Percentiles rank a stretch among this genome's conserved stretches.
Conservation (phyloP, 2,888 invertebrate species). For the Sicus ferrugineus region DNA sequence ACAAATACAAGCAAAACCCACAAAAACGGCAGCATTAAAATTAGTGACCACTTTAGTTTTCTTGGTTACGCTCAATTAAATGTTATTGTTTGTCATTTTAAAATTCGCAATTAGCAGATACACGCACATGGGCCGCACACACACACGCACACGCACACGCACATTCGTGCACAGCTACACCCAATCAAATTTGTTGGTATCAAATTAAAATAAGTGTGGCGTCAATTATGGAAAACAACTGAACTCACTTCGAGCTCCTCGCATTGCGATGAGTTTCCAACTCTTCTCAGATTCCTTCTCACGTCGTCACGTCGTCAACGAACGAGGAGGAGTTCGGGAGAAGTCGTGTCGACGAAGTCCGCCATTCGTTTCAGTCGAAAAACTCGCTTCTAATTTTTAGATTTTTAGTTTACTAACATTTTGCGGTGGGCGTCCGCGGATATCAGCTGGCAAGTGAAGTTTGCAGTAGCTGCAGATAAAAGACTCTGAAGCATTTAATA, state of each 20-base stretch:
- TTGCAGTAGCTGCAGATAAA: neutral
- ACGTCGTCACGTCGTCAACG: too few relatives aligned
- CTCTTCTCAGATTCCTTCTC: too few relatives aligned
- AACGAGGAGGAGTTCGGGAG: too few relatives aligned
- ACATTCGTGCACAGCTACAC: neutral
- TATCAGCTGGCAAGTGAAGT: too few relatives aligned
- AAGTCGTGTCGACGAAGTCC: too few relatives aligned
- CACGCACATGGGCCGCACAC: neutral
- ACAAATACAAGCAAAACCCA: constrained; percentile 21
- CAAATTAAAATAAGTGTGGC: neutral
- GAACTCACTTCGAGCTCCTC: too few relatives aligned
- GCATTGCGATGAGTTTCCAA: too few relatives aligned
- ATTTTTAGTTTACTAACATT: too few relatives aligned
- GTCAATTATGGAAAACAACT: too few relatives aligned
- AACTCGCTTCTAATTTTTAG: too few relatives aligned
- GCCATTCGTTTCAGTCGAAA: too few relatives aligned
- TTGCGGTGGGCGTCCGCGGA: too few relatives aligned
- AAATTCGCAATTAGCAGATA: constrained; percentile 31
- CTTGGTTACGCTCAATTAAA: constrained; percentile 58
- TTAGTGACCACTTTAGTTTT: constrained; percentile 17
- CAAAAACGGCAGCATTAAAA: constrained; percentile 33
- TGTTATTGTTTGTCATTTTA: constrained; percentile 52
- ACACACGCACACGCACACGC: neutral
- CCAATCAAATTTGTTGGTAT: neutral
- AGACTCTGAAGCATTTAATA: constrained; percentile 22